Conservation (phyloP, 1,140 invertebrate genomes). For the Anoplolepis gracilipes region DNA sequence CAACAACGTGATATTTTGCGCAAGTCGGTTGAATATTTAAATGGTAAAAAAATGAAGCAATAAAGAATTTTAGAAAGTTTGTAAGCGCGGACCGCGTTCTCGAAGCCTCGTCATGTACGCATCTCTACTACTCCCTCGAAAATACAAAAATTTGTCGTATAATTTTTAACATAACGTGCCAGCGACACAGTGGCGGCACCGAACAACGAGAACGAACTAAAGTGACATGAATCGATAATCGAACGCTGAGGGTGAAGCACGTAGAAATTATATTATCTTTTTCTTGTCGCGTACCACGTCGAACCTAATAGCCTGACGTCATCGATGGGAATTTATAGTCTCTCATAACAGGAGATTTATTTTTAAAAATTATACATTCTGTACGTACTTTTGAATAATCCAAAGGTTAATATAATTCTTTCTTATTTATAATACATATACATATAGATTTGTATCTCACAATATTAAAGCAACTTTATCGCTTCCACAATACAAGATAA, state of each 20-base stretch:
- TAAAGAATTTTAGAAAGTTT: conserved; percentile 63
- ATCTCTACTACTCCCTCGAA: conserved; percentile 19
- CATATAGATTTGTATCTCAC: too few species aligned
- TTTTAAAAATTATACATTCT: conserved; percentile 39
- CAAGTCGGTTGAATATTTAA: neutral
- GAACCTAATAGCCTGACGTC: conserved; percentile 72
- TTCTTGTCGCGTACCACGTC: conserved; percentile 73
- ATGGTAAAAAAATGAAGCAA: conserved; percentile 34
- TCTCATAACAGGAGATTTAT: conserved; percentile 52
- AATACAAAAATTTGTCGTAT: conserved; percentile 68
- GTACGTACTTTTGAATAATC: conserved; percentile 20
- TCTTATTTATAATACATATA: neutral
- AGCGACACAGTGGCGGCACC: conserved; percentile 43
- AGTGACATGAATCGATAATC: conserved; percentile 74
- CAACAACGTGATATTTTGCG: neutral
- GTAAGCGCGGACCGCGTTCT: conserved; percentile 57
- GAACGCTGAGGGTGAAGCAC: conserved; percentile 69
- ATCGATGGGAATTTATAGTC: conserved; percentile 73
- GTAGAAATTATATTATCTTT: conserved; percentile 75
- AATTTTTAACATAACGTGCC: conserved; percentile 67
- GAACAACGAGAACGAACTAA: conserved; percentile 64
- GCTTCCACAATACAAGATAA: neutral
- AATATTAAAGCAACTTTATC: neutral
- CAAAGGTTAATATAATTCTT: neutral
- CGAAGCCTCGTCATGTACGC: neutral